Conservation (phyloP, 2,113 vertebrate genomes). For the Hemichromis elongatus region DNA sequence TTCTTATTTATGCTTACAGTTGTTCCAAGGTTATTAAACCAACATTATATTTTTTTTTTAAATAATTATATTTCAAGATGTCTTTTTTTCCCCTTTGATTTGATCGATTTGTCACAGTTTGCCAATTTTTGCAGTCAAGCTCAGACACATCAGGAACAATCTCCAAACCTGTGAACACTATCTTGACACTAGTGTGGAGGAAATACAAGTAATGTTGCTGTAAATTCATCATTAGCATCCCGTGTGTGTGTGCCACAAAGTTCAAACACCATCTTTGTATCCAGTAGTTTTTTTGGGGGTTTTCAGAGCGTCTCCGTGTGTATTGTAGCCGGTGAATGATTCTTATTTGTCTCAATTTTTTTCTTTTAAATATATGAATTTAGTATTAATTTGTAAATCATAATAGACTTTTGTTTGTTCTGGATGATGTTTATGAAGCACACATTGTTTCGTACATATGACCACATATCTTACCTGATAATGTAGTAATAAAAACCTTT, state of each 20-base stretch:
- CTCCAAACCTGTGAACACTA: background rate
- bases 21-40: background rate
- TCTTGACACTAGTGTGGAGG: background rate
- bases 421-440: background rate
- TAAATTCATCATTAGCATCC: background rate
- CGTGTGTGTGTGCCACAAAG: conserved; percentile 11
- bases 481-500: too few species aligned
- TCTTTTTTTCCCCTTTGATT: background rate
- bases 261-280: background rate
- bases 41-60: too few species aligned
- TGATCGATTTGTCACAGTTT: background rate
- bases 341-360: background rate
- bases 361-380: conserved; percentile 4
- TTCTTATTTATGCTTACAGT: background rate
- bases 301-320: background rate
- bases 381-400: conserved; percentile 17
- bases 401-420: background rate
- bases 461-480: background rate
- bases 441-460: background rate
- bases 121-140: background rate
- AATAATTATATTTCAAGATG: too few species aligned
- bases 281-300: background rate
- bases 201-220: background rate
- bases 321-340: background rate
- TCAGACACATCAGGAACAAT: background rate